A percentile compares a stretch with the other conserved stretches of the same genome.
These are phyloP conservation scores for Drosophila biarmipes DNA, from an alignment of 1,140 invertebrate genomes.

Conservation along the genomic window DNA sequence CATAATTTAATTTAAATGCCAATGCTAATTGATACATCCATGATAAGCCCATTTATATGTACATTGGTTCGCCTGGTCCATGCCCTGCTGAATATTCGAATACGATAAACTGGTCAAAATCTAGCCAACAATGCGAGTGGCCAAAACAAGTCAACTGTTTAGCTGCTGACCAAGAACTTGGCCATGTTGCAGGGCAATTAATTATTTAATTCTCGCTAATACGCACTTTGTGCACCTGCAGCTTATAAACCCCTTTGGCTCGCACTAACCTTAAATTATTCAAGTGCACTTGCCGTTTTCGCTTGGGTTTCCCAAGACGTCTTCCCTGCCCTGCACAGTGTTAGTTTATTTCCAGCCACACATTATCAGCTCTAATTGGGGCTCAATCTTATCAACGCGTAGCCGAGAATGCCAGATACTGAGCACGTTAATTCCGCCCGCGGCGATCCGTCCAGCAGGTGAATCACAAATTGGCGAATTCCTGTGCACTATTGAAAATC, in stretches of 20 bases:
- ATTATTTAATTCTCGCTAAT: slow-evolving; percentile 3
- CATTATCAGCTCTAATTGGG: slow-evolving; percentile 33
- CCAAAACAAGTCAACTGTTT: neutral
- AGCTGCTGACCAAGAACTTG: slow-evolving; percentile 3
- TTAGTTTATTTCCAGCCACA: slow-evolving; percentile 8
- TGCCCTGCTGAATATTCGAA: neutral
- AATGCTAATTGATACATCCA: slow-evolving; percentile 39
- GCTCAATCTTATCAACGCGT: slow-evolving; percentile 26
- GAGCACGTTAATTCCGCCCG: slow-evolving; percentile 12
- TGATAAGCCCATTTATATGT: slow-evolving; percentile 8
- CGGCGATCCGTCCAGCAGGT: slow-evolving; percentile 16
- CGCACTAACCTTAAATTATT: slow-evolving; percentile 6
- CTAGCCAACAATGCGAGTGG: slow-evolving; percentile 2
- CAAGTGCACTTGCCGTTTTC: slow-evolving; percentile 7
- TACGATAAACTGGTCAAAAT: slow-evolving; percentile 1
- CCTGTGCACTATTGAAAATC: slow-evolving; percentile 25
- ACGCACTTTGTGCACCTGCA: neutral
- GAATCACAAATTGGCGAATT: slow-evolving; percentile 33
- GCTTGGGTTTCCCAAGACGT: slow-evolving; percentile 23
- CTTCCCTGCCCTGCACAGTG: neutral
- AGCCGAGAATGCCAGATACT: slow-evolving; percentile 11
- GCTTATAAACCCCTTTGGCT: neutral
- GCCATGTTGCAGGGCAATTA: neutral
- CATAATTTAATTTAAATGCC: slow-evolving; percentile 25
- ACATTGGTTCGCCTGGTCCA: neutral